Evolutionary conservation across 2,797 vertebrate genomes (phyloP).

Genomic region (Pipistrellus nathusii): DNA sequence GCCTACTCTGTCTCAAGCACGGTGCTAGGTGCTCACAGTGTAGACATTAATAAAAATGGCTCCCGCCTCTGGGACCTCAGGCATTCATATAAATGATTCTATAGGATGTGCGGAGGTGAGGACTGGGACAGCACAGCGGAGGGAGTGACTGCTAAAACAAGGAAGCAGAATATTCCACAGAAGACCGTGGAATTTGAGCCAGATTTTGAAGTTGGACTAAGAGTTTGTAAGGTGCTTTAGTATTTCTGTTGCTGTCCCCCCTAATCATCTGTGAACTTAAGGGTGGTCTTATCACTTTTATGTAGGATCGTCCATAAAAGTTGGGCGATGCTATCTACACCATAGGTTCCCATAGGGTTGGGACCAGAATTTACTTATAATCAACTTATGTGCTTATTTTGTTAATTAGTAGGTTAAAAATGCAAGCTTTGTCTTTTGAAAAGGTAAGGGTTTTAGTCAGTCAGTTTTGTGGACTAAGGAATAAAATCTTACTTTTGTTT

Average conservation of each 20-base stretch:
- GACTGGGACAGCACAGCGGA: not conserved
- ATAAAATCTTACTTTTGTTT: conserved; percentile 41
- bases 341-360: not conserved
- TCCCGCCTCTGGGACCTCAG: not conserved
- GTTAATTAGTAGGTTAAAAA: conserved; percentile 35
- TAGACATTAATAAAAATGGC: not conserved
- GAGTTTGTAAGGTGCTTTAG: conserved; percentile 1
- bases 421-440: conserved; percentile 32
- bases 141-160: not conserved
- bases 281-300: not conserved
- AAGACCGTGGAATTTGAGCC: not conserved
- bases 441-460: conserved; percentile 17
- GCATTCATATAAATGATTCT: not conserved
- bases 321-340: not conserved
- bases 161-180: not conserved
- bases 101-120: not conserved
- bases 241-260: not conserved
- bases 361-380: not conserved
- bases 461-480: conserved; percentile 30
- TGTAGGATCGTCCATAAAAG: not conserved
- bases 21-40: not conserved
- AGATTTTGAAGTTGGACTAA: conserved; percentile 14
- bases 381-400: conserved; percentile 23
- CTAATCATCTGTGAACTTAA: not conserved
- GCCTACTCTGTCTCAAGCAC: not conserved